Conservation (phyloP, 64 coral and sea anemone species). For the Montipora sp. region DNA sequence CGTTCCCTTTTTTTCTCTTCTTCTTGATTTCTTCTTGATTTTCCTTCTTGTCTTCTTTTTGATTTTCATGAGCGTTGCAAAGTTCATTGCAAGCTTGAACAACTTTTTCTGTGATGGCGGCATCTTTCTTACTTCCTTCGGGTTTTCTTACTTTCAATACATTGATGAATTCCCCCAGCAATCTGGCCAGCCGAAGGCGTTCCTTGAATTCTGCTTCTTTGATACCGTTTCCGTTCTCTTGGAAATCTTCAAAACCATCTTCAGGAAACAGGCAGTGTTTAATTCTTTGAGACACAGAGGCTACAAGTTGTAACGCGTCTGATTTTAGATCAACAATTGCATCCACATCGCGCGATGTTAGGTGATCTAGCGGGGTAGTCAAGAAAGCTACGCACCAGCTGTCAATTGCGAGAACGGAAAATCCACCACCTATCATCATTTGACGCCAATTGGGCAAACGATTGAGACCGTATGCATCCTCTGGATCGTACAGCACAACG, state of each 20-base stretch:
- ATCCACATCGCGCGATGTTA: conserved; percentile 46
- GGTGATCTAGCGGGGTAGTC: neutral
- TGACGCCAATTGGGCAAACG: conserved; percentile 30
- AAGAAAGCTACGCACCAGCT: conserved; percentile 50
- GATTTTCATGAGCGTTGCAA: neutral
- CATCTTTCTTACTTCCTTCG: neutral
- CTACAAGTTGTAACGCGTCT: neutral
- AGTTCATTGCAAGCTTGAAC: neutral
- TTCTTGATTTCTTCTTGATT: neutral
- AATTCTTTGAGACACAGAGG: neutral
- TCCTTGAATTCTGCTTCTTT: neutral
- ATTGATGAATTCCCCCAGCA: conserved; percentile 38
- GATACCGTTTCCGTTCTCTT: neutral
- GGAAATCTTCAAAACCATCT: neutral
- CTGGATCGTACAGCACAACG: neutral
- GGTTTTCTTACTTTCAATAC: neutral
- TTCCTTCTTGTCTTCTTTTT: neutral
- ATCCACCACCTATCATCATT: conserved; percentile 32
- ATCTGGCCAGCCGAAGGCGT: conserved; percentile 23
- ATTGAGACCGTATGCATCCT: conserved; percentile 29
- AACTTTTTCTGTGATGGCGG: neutral
- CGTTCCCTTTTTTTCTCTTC: neutral
- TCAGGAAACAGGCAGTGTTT: conserved; percentile 13
- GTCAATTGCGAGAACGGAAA: neutral
- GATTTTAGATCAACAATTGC: conserved; percentile 53